Conservation (phyloP, 2,113 vertebrate genomes). For the Petrocephalus microphthalmus region DNA sequence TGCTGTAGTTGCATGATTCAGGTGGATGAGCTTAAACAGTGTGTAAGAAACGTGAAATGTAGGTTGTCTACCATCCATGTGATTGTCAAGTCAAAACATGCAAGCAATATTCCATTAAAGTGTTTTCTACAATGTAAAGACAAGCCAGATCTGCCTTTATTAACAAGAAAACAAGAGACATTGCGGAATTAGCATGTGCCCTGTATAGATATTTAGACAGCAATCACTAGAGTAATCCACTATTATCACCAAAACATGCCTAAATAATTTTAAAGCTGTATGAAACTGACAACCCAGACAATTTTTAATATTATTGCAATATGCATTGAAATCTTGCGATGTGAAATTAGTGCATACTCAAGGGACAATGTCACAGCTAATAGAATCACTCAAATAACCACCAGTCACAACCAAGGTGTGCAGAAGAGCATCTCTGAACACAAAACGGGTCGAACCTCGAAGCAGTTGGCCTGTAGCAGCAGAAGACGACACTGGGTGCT, state of each 20-base stretch:
- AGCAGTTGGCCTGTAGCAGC: too few species aligned
- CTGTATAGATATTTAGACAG: background rate
- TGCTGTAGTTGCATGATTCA: background rate
- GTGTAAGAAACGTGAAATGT: background rate
- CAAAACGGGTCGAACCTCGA: too few species aligned
- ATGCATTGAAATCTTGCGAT: background rate
- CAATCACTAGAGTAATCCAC: background rate
- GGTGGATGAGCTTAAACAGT: background rate
- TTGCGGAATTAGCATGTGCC: background rate
- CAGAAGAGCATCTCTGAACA: too few species aligned
- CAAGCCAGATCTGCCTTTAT: background rate
- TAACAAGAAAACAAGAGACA: background rate
- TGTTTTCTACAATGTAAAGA: background rate
- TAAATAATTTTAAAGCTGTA: background rate
- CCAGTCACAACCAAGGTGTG: too few species aligned
- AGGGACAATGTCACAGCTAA: background rate
- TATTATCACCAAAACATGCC: background rate
- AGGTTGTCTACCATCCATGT: background rate
- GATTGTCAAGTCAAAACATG: background rate
- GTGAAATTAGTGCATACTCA: background rate
- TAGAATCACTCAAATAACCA: too few species aligned
- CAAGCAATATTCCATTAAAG: background rate
- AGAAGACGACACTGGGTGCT: too few species aligned
- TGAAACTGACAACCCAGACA: background rate
- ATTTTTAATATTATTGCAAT: background rate